Evolutionary conservation across 2,888 invertebrate species (phyloP).

Genomic region (Euzetes globulus): DNA sequence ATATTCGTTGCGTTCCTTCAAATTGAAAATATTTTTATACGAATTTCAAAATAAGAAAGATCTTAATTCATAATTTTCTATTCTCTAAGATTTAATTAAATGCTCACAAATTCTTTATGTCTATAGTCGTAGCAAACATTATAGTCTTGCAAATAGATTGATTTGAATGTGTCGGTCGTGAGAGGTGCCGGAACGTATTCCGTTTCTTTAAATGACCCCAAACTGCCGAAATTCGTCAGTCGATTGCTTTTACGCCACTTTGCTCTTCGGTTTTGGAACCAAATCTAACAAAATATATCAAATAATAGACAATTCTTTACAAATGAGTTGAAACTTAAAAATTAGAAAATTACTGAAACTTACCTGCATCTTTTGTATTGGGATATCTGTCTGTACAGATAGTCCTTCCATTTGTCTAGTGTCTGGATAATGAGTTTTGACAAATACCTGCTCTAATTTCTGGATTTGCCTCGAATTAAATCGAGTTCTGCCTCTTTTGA

Average conservation of each 20-base stretch:
- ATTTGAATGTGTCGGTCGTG: not conserved
- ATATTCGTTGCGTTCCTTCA: not conserved
- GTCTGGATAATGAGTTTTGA: constrained; percentile 5
- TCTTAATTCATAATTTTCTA: too few species aligned
- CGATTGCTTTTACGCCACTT: constrained; percentile 13
- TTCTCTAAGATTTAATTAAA: not conserved
- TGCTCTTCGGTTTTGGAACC: constrained; percentile 21
- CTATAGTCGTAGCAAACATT: too few species aligned
- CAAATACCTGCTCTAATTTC: constrained; percentile 8
- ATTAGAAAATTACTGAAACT: too few species aligned
- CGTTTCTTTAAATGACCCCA: not conserved
- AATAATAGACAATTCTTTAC: too few species aligned
- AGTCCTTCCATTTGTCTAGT: not conserved
- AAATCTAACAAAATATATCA: too few species aligned
- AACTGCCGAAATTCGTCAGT: constrained; percentile 7
- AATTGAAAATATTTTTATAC: not conserved
- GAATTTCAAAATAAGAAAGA: not conserved
- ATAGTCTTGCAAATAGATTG: too few species aligned
- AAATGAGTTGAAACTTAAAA: too few species aligned
- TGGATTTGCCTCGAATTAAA: constrained; percentile 2
- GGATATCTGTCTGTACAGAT: not conserved
- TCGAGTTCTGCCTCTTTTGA: constrained; percentile 16
- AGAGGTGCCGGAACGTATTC: constrained; percentile 8
- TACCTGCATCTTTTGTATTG: not conserved
- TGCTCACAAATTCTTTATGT: not conserved